These are phyloP conservation scores for Novumbra hubbsi DNA, from an alignment of 2,797 vertebrate species.

Conservation along the genomic window DNA sequence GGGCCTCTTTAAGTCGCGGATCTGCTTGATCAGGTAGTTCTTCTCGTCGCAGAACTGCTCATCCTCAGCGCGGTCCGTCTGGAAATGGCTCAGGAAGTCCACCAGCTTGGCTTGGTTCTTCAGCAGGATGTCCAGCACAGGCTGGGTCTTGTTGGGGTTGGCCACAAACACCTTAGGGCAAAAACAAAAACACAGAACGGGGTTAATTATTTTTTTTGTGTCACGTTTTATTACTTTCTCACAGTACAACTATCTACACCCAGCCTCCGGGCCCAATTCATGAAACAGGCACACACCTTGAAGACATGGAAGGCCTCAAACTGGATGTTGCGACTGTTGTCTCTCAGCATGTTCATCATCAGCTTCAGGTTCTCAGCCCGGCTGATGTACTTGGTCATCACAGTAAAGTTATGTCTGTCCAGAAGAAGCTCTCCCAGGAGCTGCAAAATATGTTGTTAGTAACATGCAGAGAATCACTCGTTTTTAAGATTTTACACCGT, in stretches of 20 bases:
- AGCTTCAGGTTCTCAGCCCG: slow-evolving; percentile 80
- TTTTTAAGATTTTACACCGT: background rate
- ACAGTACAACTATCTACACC: background rate
- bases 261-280: background rate
- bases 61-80: slow-evolving; percentile 78
- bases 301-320: slow-evolving; percentile 84
- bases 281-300: slow-evolving; percentile 64
- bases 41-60: slow-evolving; percentile 86
- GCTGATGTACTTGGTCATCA: slow-evolving; percentile 84
- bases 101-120: slow-evolving; percentile 83
- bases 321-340: slow-evolving; percentile 84
- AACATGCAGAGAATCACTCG: background rate
- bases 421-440: slow-evolving; percentile 81
- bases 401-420: slow-evolving; percentile 82
- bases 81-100: slow-evolving; percentile 81
- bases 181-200: background rate
- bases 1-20: slow-evolving; percentile 79
- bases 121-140: slow-evolving; percentile 81
- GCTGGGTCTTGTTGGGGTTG: slow-evolving; percentile 82
- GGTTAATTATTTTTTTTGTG: background rate
- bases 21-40: slow-evolving; percentile 84
- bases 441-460: slow-evolving; percentile 45
- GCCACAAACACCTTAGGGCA: slow-evolving; percentile 78
- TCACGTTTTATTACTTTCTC: no score
- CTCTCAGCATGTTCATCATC: slow-evolving; percentile 83